Conservation (phyloP, 1,140 invertebrate species). For the Dinothrombium tinctorium region DNA sequence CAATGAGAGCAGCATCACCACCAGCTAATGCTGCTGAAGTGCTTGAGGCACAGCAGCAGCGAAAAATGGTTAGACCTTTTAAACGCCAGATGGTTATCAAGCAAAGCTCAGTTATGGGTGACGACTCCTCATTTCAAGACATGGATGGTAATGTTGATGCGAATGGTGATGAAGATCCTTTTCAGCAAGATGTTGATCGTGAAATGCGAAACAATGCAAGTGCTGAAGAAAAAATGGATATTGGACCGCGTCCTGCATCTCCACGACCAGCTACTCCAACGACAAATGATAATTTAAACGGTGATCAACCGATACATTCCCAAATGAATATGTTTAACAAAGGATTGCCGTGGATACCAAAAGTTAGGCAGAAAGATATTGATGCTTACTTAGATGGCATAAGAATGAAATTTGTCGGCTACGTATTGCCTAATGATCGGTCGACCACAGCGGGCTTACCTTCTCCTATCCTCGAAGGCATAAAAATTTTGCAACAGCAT, state of each 20-base stretch:
- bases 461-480: constrained; percentile 79
- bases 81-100: constrained; percentile 26
- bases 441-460: constrained; percentile 64
- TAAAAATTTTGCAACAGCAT: constrained; percentile 56
- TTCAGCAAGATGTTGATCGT: constrained; percentile 1
- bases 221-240: constrained; percentile 5
- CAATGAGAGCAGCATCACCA: constrained; percentile 81
- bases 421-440: constrained; percentile 43
- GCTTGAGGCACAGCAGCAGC: constrained; percentile 61
- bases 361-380: constrained; percentile 80
- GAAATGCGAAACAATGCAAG: constrained; percentile 8
- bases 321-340: constrained; percentile 11
- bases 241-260: constrained; percentile 11
- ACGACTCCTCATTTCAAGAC: not conserved
- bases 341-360: constrained; percentile 73
- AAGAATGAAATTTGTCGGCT: constrained; percentile 82
- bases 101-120: constrained; percentile 6
- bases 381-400: constrained; percentile 74
- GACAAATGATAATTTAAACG: constrained; percentile 18
- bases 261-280: constrained; percentile 14
- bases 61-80: constrained; percentile 32
- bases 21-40: constrained; percentile 76
- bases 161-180: not conserved
- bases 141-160: not conserved
- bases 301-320: constrained; percentile 19